Conservation (phyloP, 2,113 vertebrate genomes). For the Dipodomys spectabilis region DNA sequence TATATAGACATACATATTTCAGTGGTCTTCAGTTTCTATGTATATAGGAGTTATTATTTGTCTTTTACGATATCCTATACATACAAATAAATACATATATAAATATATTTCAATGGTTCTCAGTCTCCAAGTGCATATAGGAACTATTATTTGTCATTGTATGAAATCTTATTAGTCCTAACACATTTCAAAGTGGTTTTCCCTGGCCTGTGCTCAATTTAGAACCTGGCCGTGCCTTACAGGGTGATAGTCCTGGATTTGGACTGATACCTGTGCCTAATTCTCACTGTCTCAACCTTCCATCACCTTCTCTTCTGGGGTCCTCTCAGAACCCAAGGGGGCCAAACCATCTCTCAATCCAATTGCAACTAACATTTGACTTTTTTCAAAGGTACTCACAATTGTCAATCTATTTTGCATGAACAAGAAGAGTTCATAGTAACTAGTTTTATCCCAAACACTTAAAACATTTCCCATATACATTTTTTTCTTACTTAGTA, state of each 20-base stretch:
- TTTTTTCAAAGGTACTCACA: neutral
- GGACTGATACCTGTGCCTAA: neutral
- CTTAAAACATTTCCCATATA: neutral
- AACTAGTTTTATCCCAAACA: neutral
- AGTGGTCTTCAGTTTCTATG: neutral
- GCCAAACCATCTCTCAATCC: neutral
- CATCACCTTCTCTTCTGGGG: neutral
- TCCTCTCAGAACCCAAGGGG: neutral
- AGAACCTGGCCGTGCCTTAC: neutral
- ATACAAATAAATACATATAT: too few relatives aligned
- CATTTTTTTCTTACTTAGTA: neutral
- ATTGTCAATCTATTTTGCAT: neutral
- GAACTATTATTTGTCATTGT: neutral
- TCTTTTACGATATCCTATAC: too few relatives aligned
- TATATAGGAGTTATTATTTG: neutral
- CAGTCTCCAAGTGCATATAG: neutral
- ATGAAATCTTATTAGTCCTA: neutral
- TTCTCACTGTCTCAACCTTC: neutral
- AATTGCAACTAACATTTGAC: neutral
- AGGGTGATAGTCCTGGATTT: neutral
- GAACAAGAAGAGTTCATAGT: neutral
- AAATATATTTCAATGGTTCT: neutral
- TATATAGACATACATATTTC: neutral
- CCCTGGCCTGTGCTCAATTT: neutral
- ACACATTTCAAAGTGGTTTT: neutral